Evolutionary conservation across 2,113 vertebrate genomes (phyloP).

Genomic region (Asarcornis scutulata): DNA sequence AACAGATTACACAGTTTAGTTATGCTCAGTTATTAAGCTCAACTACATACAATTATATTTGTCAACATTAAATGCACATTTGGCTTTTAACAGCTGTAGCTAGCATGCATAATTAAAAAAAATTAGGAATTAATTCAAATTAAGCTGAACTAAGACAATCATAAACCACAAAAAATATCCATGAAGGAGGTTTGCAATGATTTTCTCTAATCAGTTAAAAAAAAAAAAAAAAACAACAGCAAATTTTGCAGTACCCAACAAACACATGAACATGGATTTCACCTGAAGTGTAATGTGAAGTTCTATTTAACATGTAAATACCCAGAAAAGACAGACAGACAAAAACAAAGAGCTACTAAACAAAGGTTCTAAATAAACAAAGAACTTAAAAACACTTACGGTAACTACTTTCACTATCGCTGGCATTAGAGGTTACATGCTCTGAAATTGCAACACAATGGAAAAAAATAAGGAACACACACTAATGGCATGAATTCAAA

Average conservation of each 20-base stretch:
- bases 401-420: slow-evolving; percentile 99
- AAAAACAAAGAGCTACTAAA: slow-evolving; percentile 5
- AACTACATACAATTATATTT: background rate
- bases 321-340: slow-evolving; percentile 20
- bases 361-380: slow-evolving; percentile 43
- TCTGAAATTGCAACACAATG: slow-evolving; percentile 92
- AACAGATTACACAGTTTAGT: background rate
- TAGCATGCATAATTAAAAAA: background rate
- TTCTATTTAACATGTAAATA: slow-evolving; percentile 40
- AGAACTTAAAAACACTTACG: slow-evolving; percentile 89
- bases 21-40: background rate
- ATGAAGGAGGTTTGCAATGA: background rate
- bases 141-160: background rate
- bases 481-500: slow-evolving; percentile 65
- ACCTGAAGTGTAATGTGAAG: background rate
- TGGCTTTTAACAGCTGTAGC: background rate
- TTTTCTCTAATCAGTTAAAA: background rate
- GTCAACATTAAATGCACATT: background rate
- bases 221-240: background rate
- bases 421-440: slow-evolving; percentile 98
- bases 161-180: background rate
- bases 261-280: background rate
- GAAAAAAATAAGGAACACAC: slow-evolving; percentile 81
- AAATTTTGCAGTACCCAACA: background rate
- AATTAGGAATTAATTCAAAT: background rate